Conservation (phyloP, 2,888 invertebrate genomes). For the Sarcophaga rosellei region DNA sequence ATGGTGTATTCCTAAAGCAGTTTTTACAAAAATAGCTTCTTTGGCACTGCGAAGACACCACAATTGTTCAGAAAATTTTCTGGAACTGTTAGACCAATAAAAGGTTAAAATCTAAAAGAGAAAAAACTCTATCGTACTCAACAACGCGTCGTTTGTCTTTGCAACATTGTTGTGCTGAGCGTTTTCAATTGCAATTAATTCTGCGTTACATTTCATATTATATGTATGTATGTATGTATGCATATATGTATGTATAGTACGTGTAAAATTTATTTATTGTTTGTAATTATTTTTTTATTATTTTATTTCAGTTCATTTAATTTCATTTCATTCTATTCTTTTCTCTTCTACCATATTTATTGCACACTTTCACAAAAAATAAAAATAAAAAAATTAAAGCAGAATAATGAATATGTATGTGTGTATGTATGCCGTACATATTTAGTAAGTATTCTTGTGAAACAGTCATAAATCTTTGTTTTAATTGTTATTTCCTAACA, state of each 20-base stretch:
- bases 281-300: conserved; percentile 49
- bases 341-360: neutral
- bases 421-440: too few relatives aligned
- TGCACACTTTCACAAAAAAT: neutral
- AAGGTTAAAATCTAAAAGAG: neutral
- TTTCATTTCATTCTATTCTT: neutral
- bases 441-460: neutral
- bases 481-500: conserved; percentile 52
- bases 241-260: neutral
- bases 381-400: neutral
- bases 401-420: neutral
- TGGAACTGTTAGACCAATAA: too few relatives aligned
- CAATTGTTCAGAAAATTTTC: too few relatives aligned
- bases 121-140: neutral
- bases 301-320: conserved; percentile 4
- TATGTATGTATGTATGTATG: too few relatives aligned
- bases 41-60: too few relatives aligned
- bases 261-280: conserved; percentile 56
- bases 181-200: conserved; percentile 59
- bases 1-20: too few relatives aligned
- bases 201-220: neutral
- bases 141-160: neutral
- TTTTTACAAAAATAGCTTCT: too few relatives aligned
- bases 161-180: conserved; percentile 47
- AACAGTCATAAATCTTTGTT: conserved; percentile 50